Evolutionary conservation across 1,140 invertebrate genomes (phyloP).

Genomic region (Drosophila pallidifrons): DNA sequence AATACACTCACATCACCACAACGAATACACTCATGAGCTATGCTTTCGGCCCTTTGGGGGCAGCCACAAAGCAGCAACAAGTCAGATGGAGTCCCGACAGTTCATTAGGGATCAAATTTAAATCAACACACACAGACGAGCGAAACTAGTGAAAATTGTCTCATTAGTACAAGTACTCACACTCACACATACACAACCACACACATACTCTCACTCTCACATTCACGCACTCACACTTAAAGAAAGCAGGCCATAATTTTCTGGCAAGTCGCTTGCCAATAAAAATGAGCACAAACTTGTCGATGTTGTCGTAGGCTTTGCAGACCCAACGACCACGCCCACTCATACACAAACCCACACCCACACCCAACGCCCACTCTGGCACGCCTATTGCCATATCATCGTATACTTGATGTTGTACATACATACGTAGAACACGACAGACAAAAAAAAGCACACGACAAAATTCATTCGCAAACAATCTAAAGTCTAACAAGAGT

Average conservation of each 20-base stretch:
- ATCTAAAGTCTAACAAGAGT: slow-evolving; percentile 17
- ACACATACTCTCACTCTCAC: slow-evolving; percentile 4
- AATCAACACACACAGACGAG: slow-evolving; percentile 52
- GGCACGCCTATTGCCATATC: not conserved
- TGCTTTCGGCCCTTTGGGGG: slow-evolving; percentile 17
- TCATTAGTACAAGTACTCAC: slow-evolving; percentile 63
- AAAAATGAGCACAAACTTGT: slow-evolving; percentile 45
- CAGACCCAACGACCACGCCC: not conserved
- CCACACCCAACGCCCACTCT: not conserved
- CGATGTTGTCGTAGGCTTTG: slow-evolving; percentile 26
- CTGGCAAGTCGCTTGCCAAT: slow-evolving; percentile 45
- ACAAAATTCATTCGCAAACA: slow-evolving; percentile 33
- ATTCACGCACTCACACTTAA: not conserved
- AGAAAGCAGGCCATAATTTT: slow-evolving; percentile 46
- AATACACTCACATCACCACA: slow-evolving; percentile 19
- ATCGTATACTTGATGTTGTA: no score
- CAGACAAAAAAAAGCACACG: not conserved
- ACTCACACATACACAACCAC: slow-evolving; percentile 7
- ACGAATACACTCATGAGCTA: slow-evolving; percentile 13
- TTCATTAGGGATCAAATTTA: slow-evolving; percentile 73
- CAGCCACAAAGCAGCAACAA: slow-evolving; percentile 61
- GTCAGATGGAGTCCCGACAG: slow-evolving; percentile 52
- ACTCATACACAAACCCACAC: not conserved
- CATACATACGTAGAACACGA: not conserved
- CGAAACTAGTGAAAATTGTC: slow-evolving; percentile 69